Percentiles rank a stretch among this genome's conserved stretches.
phyloP scores from a whole-genome alignment of 1,140 invertebrate species.

The Drosophila elegans region DNA sequence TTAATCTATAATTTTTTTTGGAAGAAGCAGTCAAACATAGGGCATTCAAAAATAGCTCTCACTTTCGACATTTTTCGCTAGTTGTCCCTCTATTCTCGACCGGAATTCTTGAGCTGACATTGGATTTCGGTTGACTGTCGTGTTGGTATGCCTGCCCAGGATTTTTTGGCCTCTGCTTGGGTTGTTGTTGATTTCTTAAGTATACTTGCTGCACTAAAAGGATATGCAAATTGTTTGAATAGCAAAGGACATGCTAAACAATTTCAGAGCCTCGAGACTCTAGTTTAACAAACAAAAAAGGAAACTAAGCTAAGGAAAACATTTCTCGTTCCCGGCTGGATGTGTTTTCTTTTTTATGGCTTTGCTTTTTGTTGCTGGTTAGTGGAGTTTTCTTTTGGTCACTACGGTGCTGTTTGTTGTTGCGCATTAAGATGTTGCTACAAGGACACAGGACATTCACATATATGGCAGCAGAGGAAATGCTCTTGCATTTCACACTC shows the following conservation, averaged over 20 bases:
- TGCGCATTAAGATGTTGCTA: conserved; percentile 73
- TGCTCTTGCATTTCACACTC: conserved; percentile 67
- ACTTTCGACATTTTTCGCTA: neutral
- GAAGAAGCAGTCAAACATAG: neutral
- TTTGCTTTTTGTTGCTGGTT: conserved; percentile 33
- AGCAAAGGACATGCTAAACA: conserved; percentile 78
- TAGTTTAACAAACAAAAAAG: conserved; percentile 47
- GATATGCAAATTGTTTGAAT: conserved; percentile 84
- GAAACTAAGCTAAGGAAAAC: conserved; percentile 48
- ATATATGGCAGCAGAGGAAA: conserved; percentile 42
- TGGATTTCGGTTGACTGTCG: conserved; percentile 75
- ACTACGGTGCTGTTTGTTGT: conserved; percentile 57
- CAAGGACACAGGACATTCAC: conserved; percentile 36
- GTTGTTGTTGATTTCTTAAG: conserved; percentile 66
- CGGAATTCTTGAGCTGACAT: conserved; percentile 74
- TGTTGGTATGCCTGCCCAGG: conserved; percentile 54
- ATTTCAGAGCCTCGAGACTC: conserved; percentile 45
- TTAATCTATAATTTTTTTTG: too few species aligned
- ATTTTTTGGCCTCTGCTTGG: conserved; percentile 4
- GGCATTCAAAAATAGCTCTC: neutral
- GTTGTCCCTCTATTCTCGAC: neutral
- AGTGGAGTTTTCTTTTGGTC: conserved; percentile 55
- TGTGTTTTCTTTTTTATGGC: conserved; percentile 35
- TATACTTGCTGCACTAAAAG: conserved; percentile 76
- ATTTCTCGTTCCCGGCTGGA: conserved; percentile 30